Conservation (phyloP, 2,888 invertebrate species). For the Sphaerophoria taeniata region DNA sequence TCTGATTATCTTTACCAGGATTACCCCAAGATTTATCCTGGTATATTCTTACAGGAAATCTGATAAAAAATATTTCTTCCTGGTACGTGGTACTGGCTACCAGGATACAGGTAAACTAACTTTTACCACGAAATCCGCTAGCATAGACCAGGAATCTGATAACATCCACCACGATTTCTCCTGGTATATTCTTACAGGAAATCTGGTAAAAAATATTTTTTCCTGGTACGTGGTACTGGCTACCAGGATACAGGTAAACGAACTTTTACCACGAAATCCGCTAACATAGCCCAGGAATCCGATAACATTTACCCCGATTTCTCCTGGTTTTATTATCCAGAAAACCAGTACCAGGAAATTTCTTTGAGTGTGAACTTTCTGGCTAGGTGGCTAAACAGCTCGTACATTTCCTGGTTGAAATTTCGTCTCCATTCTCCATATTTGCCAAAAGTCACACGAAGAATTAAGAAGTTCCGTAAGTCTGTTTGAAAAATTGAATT, state of each 20-base stretch:
- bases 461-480: no score
- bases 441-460: no score
- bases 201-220: constrained; percentile 7
- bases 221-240: constrained; percentile 12
- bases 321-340: no score
- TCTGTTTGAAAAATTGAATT: no score
- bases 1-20: constrained; percentile 2
- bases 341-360: no score
- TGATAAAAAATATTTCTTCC: not conserved
- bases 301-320: no score
- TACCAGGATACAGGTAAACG: not conserved
- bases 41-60: not conserved
- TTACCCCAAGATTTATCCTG: not conserved
- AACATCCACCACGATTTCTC: constrained; percentile 11
- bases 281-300: no score
- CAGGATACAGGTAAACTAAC: not conserved
- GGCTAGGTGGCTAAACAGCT: no score
- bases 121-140: constrained; percentile 11
- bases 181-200: constrained; percentile 18
- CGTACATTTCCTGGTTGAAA: no score
- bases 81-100: constrained; percentile 1
- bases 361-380: no score
- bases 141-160: constrained; percentile 14
- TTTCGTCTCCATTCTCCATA: no score
- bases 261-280: no score